phyloP scores from a whole-genome alignment of 2,113 vertebrate genomes.

The Pithys albifrons region DNA sequence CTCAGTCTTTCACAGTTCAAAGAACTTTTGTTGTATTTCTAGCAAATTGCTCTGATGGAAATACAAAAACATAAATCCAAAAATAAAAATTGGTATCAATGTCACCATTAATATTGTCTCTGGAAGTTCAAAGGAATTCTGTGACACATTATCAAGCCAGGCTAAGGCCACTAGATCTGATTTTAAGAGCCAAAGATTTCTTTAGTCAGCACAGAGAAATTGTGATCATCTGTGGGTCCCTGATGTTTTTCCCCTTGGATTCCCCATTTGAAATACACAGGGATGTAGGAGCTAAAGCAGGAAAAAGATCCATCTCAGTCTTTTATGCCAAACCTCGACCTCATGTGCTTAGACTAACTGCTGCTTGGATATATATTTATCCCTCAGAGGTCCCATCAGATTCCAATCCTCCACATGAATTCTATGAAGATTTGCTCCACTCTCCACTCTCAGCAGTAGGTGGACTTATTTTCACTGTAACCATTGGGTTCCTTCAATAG shows the following conservation, averaged over 20 bases:
- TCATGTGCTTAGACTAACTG: neutral
- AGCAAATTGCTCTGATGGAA: neutral
- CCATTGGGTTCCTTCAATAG: accelerated
- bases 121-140: neutral
- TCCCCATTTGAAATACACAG: neutral
- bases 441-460: neutral
- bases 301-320: neutral
- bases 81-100: neutral
- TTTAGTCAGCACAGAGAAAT: neutral
- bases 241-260: neutral
- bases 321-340: neutral
- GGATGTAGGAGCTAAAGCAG: neutral
- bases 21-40: neutral
- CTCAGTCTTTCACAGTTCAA: neutral
- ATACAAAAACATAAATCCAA: neutral
- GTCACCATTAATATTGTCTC: neutral
- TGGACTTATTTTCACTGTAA: neutral
- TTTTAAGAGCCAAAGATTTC: neutral
- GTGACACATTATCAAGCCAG: neutral
- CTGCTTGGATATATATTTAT: neutral
- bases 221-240: neutral
- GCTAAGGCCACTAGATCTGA: neutral
- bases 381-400: neutral
- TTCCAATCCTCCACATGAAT: neutral
- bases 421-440: neutral